Conservation (phyloP, 2,888 invertebrate genomes). For the Stenotaenia linearis region DNA sequence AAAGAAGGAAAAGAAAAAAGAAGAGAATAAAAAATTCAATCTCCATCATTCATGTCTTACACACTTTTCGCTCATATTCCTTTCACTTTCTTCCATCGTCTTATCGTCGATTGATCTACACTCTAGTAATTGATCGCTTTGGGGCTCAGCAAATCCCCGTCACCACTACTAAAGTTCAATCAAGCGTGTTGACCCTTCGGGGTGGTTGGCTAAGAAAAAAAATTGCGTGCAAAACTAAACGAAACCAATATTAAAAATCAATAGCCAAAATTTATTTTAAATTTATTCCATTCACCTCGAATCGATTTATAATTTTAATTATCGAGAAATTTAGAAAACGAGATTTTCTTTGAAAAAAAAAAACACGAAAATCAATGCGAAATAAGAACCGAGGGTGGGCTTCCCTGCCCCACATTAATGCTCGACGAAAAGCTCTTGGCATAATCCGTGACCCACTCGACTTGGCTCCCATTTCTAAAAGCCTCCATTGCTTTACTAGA, state of each 20-base stretch:
- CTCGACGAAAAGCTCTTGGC: conserved; percentile 10
- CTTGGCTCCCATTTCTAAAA: conserved; percentile 21
- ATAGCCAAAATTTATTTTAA: background rate
- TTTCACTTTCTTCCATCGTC: conserved; percentile 6
- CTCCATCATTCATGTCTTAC: background rate
- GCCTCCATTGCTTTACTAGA: conserved; percentile 2
- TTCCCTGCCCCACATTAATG: conserved; percentile 22
- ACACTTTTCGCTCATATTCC: conserved; percentile 2
- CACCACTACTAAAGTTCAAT: conserved; percentile 6
- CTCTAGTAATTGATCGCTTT: conserved; percentile 15
- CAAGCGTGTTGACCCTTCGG: conserved; percentile 5
- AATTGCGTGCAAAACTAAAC: background rate
- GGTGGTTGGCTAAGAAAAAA: background rate
- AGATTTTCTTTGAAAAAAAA: too few relatives aligned
- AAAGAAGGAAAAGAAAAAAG: background rate
- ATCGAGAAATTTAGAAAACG: too few relatives aligned
- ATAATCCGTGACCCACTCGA: conserved; percentile 23
- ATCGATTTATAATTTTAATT: too few relatives aligned
- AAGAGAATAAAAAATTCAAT: background rate
- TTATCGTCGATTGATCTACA: conserved; percentile 14
- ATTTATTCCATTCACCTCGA: too few relatives aligned
- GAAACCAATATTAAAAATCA: background rate
- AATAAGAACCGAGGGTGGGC: background rate
- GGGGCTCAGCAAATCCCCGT: conserved; percentile 10
- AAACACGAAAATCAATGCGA: background rate